Base-by-base conservation (phyloP, 2,113 vertebrate species). In the Oncorhynchus gorbuscha region DNA sequence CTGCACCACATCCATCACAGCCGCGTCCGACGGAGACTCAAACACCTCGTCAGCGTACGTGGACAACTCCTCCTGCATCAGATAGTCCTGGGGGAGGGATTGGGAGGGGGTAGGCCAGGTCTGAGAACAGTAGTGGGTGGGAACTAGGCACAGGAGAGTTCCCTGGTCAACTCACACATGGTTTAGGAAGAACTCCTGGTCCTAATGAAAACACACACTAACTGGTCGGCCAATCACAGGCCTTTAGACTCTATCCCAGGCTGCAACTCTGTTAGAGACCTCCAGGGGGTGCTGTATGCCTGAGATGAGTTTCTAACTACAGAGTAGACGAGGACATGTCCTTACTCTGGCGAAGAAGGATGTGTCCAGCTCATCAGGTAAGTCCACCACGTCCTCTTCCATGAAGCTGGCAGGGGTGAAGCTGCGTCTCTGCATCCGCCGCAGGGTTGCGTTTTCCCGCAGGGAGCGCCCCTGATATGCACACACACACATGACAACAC, bases 301-400 rank as follows among this genome's bases (percentile, higher is more conserved):
- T 62, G 18, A 30, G 14, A 66, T 66, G 7, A 66, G 64, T 28
- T 66, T 30, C 4, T 12, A 26, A 28, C 35, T 62, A 4, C 18
- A 28, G 65, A 32, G 69, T 22, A 35, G 32, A 75, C 5, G 5
- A 18, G 51, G 14, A n/a, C 22, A 62, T 1, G 16, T 20, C 9
- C 88, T 95, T 91, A 99, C 98, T 94, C 96, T 93, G 79, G 97
- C 96, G 1, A 99, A 99, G 92, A 99, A 99, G 24, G 98, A 99
- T 0, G 97, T 99, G 87, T 99, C 98, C 0, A 99, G 89, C 74
- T 99, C 98, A 64, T 99, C 97, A 0, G 96, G 94, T 77, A 99
- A 97, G 87, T 99, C 98, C 8, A 94, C 91, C 0, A 96, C 94
- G 73, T 99, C 98, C 80, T 99, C 98, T 84, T 99, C 98, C 87